Base-by-base conservation (phyloP, 2,113 vertebrate species). In the Rhabdornis inornatus region DNA sequence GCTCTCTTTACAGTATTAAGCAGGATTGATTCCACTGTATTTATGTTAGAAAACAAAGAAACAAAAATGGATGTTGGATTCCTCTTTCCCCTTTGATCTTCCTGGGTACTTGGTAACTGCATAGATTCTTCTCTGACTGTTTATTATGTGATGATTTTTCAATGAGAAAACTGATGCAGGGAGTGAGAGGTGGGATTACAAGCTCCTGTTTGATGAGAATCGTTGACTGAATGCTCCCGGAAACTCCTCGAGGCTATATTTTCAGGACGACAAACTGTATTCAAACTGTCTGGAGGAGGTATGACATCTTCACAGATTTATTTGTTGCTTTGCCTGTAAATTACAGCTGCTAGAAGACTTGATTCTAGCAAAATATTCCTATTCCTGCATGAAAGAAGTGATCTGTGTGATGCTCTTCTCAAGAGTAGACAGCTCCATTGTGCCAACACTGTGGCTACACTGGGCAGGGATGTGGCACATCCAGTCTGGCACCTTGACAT, bases 401-500 rank as follows among this genome's bases (percentile, higher is more conserved):
- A 64, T 86, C 65, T 47, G 37, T 18, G 50, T 6, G 39, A 47
- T 92, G 92, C 50, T 79, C 12, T 37, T 55, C 69, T 49, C 4
- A 10, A 83, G 60, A 74, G n/a, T 6, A 71, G 74, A 31, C 70
- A 31, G 22, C 63, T 69, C 28, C 65, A 19, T 31, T n/a, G 56
- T 8, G 1, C 37, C 55, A 52, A 22, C 53, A 64, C n/a, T 0
- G 0, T 0, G 0, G 21, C 64, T 3, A 0, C 35, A 1, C 59
- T 5, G 81, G 45, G 15, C 4, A 6, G 33, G 61, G 45, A 69
- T 18, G 15, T 2, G 12, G 61, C 83, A 79, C 23, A 21, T 65
- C 33, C 25, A 10, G 23, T 4, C 55, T 9, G 23, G 82, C 60
- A 28, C 61, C 77, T 40, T 44, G 74, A 59, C 76, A 52, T 50